Conservation (phyloP, 2,797 vertebrate genomes). For the Chaunax sp. region DNA sequence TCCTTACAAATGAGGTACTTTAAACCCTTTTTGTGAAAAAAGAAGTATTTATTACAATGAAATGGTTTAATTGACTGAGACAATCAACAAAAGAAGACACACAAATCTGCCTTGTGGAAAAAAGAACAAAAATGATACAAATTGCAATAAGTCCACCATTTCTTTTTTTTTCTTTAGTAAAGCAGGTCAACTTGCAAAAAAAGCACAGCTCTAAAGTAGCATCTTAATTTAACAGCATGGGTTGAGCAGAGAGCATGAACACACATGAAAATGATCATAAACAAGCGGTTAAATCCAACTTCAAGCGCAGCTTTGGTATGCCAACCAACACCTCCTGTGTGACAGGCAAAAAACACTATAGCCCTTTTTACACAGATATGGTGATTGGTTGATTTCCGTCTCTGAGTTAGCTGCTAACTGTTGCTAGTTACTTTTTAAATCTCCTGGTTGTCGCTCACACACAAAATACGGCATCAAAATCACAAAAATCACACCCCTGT, state of each 20-base stretch:
- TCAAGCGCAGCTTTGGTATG: neutral
- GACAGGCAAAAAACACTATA: too few relatives aligned
- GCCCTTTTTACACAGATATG: too few relatives aligned
- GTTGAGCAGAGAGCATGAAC: neutral
- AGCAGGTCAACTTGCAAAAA: neutral
- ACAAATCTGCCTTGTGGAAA: constrained; percentile 3
- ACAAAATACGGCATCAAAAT: too few relatives aligned
- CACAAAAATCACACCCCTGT: too few relatives aligned
- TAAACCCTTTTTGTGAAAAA: constrained; percentile 25
- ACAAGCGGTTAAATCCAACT: neutral
- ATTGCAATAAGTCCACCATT: too few relatives aligned
- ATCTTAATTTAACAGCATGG: neutral
- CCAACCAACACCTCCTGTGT: neutral
- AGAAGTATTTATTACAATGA: constrained; percentile 22
- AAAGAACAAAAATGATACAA: neutral
- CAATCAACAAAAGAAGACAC: constrained; percentile 6
- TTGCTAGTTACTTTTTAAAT: too few relatives aligned
- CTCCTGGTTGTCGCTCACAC: too few relatives aligned
- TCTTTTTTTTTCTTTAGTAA: neutral
- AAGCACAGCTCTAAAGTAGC: neutral
- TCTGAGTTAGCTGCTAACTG: too few relatives aligned
- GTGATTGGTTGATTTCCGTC: too few relatives aligned
- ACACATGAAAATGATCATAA: neutral
- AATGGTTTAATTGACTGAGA: constrained; percentile 29
- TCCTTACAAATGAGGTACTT: constrained; percentile 27